Conservation (phyloP, 2,113 vertebrate species). For the Tautogolabrus adspersus region DNA sequence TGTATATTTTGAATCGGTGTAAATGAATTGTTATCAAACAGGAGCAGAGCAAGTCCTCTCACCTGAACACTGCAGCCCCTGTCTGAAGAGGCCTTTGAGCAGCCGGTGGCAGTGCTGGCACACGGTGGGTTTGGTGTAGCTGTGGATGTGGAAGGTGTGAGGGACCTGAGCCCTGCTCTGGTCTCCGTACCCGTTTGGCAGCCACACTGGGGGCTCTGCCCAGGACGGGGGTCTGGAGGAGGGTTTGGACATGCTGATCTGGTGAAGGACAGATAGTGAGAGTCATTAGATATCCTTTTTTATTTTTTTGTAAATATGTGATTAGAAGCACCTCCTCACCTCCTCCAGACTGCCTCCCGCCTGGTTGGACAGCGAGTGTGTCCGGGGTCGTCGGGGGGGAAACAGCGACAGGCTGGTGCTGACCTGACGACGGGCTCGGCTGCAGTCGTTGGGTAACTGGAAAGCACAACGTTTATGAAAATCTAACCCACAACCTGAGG, state of each 20-base stretch:
- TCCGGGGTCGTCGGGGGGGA: conserved; percentile 70
- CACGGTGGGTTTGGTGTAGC: conserved; percentile 88
- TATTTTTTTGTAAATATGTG: too few relatives aligned
- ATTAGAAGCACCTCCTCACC: conserved; percentile 47
- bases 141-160: conserved; percentile 91
- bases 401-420: conserved; percentile 88
- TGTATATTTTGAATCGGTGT: too few relatives aligned
- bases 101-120: conserved; percentile 89
- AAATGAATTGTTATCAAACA: too few relatives aligned
- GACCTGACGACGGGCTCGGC: conserved; percentile 83
- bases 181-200: conserved; percentile 78
- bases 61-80: conserved; percentile 92
- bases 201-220: conserved; percentile 85
- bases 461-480: conserved; percentile 92
- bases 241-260: conserved; percentile 83
- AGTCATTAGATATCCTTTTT: too few relatives aligned
- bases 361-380: conserved; percentile 80
- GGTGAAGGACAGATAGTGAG: not conserved
- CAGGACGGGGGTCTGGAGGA: conserved; percentile 70
- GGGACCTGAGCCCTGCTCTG: conserved; percentile 82
- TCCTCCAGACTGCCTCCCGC: conserved; percentile 83
- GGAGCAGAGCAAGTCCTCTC: too few relatives aligned
- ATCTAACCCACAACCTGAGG: conserved; percentile 89
- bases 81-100: conserved; percentile 90
- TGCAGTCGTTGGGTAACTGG: conserved; percentile 88